Base-by-base conservation (phyloP, 2,888 invertebrate species). In the Agriotes lineatus region DNA sequence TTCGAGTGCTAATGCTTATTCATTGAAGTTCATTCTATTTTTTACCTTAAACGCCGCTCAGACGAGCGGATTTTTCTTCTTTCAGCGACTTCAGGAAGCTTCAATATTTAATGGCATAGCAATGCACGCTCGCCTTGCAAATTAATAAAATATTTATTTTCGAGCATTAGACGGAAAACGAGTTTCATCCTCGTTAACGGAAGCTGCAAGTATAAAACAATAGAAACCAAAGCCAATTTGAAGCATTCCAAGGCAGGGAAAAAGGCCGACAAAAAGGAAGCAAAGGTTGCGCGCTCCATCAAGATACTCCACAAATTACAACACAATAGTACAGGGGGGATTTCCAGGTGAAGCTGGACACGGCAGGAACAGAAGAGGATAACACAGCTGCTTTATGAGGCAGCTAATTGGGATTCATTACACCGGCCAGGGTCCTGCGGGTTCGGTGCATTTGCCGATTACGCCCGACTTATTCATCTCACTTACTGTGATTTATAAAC, bases 361-460 rank as follows among this genome's bases (percentile, higher is more conserved):
- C 62, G 67, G 63, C 65, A 67, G 67, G 39, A 69, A 69, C 61
- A 69, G 69, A 64, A 64, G 69, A 64, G 70, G 69, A 71, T 67
- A 72, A 69, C 69, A 67, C 66, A 67, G 67, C 68, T 74, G 79
- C 76, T 81, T 79, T 80, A 80, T 80, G 79, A 76, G 76, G 75
- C 79, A 77, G 74, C 80, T 81, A 81, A 81, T 81, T 81, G 81
- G 80, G 79, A 81, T 81, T 80, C 80, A 81, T 80, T 81, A 80
- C 75, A 76, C 62, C 73, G 76, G 76, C 76, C 80, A 75, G 78
- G 76, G 78, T 79, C 77, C 79, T 79, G 79, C 71, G 78, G 77
- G 77, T 77, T 78, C 72, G 77, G 76, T 78, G 78, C 79, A 78
- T 78, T 77, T 76, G 74, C 78, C 78, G 80, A 80, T 80, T 79